Evolutionary conservation across 2,113 vertebrate species (phyloP), one percentile per base, ranked within the genome.

Genomic region (Penelope pileata): DNA sequence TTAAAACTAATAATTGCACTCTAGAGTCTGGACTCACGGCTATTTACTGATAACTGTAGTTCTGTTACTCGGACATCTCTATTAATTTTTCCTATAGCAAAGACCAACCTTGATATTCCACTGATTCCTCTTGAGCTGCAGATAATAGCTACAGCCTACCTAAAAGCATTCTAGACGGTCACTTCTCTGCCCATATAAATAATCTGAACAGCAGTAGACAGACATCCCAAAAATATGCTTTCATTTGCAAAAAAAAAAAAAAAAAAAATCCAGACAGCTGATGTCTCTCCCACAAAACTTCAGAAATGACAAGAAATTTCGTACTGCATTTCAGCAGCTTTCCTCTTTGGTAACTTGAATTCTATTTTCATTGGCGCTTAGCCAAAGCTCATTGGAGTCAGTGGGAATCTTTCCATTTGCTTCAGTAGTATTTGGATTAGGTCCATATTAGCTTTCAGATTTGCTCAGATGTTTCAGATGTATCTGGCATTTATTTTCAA

Each of bases 361-460:
- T 45, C 22, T 87, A 10, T 86, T 79, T 72, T 29, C 40, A 3
- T 43, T 85, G 94, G 89, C 93, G 29, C 30, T 29, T 34, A 69
- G 75, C 93, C 96, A 95, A 70, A 85, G 53, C 62, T 85, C 63
- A 8, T 6, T 80, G 74, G 59, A 91, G 40, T 53, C 83, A 91
- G 36, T 38, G 48, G 74, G 81, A 87, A 92, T 72, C 50, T 36
- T 87, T 92, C 84, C 82, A 83, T 70, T 92, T 85, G 30, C 75
- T 94, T 94, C 78, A 67, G 70, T 10, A 60, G 59, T 78, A 59
- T 63, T 69, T 95, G 95, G 93, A 94, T 54, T 60, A 74, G 54
- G 29, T 83, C 93, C 94, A 95, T n/a, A 63, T 79, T 40, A 85
- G 86, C 82, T 94, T 91, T 95, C 95, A 90, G 81, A 83, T 63